Conservation (phyloP, 2,797 vertebrate genomes). For the Dallia pectoralis region DNA sequence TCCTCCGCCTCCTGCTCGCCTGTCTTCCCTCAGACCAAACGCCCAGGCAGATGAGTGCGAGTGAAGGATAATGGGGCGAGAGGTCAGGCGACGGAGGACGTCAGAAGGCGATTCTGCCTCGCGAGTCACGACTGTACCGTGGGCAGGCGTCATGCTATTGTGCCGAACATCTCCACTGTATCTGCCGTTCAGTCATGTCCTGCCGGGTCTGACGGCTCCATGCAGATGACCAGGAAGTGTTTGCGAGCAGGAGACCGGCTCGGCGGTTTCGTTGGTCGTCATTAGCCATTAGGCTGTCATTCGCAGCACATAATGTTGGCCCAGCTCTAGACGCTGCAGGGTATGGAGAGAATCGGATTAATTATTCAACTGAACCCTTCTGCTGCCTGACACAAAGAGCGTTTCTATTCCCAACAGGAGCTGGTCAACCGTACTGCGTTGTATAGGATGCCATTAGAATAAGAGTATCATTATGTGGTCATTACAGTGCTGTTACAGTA, state of each 20-base stretch:
- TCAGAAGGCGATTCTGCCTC: background rate
- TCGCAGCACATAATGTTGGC: background rate
- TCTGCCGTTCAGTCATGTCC: background rate
- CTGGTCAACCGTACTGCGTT: no score
- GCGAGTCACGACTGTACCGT: background rate
- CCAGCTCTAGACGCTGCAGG: background rate
- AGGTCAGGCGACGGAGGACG: background rate
- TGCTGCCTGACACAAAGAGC: background rate
- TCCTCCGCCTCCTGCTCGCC: background rate
- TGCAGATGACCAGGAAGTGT: background rate
- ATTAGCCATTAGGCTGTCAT: background rate
- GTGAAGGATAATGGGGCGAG: conserved; percentile 3
- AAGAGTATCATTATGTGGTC: no score
- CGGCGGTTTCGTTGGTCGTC: background rate
- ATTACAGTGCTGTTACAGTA: no score
- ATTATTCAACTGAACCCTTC: background rate
- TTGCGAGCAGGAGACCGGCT: background rate
- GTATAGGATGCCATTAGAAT: no score
- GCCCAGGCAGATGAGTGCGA: background rate
- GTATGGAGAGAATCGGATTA: background rate
- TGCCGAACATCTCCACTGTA: background rate
- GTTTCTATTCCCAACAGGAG: no score
- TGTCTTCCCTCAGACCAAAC: background rate
- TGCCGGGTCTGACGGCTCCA: background rate
- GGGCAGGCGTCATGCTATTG: background rate